Percentiles rank a stretch among this genome's conserved stretches.
Conservation (phyloP, 2,888 invertebrate species). For the Cephus nigrinus region DNA sequence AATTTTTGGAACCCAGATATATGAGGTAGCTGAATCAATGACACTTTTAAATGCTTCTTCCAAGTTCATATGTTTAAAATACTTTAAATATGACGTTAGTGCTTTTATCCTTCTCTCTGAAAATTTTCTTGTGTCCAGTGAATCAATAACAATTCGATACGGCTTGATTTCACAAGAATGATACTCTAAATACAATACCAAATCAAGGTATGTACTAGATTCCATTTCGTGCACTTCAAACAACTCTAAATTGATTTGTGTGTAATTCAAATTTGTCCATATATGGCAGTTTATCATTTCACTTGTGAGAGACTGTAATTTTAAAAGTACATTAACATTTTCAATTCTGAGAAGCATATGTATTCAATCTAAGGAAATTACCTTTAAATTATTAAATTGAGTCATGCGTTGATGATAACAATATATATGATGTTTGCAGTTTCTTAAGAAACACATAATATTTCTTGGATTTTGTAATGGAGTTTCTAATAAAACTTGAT, state of each 20-base stretch:
- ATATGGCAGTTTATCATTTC: constrained; percentile 27
- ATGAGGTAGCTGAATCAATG: constrained; percentile 9
- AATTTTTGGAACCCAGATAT: constrained; percentile 30
- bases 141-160: constrained; percentile 30
- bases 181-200: constrained; percentile 38
- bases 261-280: constrained; percentile 32
- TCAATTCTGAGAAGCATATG: not conserved
- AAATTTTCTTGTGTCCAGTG: constrained; percentile 10
- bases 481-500: constrained; percentile 28
- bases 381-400: constrained; percentile 38
- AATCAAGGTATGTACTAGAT: constrained; percentile 22
- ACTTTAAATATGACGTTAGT: constrained; percentile 26
- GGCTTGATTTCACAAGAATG: constrained; percentile 33
- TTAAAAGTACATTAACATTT: not conserved
- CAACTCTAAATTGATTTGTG: constrained; percentile 32
- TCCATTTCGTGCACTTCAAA: constrained; percentile 22
- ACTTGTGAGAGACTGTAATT: constrained; percentile 27
- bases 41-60: constrained; percentile 31
- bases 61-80: constrained; percentile 32
- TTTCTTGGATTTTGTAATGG: constrained; percentile 24
- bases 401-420: constrained; percentile 33
- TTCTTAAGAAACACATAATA: constrained; percentile 32
- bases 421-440: constrained; percentile 37
- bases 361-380: constrained; percentile 3
- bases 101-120: not conserved